These are phyloP conservation scores for Lasioglossum marginatum DNA, from an alignment of 2,888 invertebrate genomes.

Conservation along the genomic window DNA sequence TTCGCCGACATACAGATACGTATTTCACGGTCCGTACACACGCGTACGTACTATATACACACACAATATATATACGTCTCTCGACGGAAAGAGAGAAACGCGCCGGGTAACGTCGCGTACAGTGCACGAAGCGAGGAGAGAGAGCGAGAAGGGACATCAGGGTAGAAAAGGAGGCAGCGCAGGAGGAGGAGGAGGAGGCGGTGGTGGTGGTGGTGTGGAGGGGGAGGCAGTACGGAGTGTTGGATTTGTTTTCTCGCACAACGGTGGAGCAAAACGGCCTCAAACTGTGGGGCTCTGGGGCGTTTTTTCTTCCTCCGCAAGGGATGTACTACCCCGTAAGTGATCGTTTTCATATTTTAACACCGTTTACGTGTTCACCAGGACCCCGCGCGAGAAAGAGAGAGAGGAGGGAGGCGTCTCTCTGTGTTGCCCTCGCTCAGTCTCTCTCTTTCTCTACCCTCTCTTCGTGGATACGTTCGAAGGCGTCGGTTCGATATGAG, in stretches of 20 bases:
- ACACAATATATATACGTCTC: conserved; percentile 12
- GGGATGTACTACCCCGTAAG: conserved; percentile 99
- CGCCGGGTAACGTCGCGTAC: conserved; percentile 54
- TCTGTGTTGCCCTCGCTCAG: conserved; percentile 49
- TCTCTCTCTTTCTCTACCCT: neutral
- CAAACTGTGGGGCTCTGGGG: conserved; percentile 99
- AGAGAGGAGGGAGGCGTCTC: conserved; percentile 38
- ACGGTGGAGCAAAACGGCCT: conserved; percentile 89
- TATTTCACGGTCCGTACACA: neutral
- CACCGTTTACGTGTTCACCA: neutral
- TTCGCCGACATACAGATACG: neutral
- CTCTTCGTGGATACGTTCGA: conserved; percentile 50
- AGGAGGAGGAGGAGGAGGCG: conserved; percentile 39
- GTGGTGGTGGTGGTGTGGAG: conserved; percentile 58
- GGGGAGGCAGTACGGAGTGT: conserved; percentile 70
- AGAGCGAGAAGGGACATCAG: conserved; percentile 61
- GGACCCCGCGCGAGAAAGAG: conserved; percentile 9
- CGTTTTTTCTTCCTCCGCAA: conserved; percentile 98
- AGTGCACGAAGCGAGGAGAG: conserved; percentile 60
- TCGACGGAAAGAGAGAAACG: conserved; percentile 41
- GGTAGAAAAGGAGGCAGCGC: conserved; percentile 27
- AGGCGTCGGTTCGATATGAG: conserved; percentile 71
- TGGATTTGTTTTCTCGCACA: conserved; percentile 78
- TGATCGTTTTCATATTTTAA: conserved; percentile 75
- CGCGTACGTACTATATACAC: conserved; percentile 9